Conservation (phyloP, 1,140 invertebrate species). For the Periplaneta americana region DNA sequence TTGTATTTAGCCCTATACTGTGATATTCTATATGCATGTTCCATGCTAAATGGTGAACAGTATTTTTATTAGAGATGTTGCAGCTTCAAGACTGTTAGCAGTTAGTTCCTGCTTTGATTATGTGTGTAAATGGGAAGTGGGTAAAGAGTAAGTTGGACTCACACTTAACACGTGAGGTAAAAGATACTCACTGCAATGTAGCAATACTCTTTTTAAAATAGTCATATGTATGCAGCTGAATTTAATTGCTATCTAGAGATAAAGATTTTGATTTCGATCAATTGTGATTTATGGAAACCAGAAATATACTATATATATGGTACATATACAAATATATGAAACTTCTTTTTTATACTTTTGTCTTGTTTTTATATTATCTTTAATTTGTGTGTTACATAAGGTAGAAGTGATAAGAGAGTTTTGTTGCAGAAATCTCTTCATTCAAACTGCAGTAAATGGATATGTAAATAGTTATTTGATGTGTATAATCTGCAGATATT, state of each 20-base stretch:
- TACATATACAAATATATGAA: too few relatives aligned
- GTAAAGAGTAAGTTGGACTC: not conserved
- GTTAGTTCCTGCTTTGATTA: not conserved
- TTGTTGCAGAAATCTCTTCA: not conserved
- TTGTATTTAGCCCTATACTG: not conserved
- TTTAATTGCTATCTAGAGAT: not conserved
- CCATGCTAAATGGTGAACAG: not conserved
- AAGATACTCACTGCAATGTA: not conserved
- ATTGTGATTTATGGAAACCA: not conserved
- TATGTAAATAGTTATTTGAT: not conserved
- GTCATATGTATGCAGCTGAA: not conserved
- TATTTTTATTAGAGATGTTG: not conserved
- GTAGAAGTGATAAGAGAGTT: not conserved
- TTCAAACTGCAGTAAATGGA: not conserved
- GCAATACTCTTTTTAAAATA: not conserved
- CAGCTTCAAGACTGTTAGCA: not conserved
- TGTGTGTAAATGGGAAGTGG: not conserved
- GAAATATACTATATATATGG: not conserved
- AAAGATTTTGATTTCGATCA: not conserved
- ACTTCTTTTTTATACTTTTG: not conserved
- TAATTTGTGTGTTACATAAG: not conserved
- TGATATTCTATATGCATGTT: not conserved
- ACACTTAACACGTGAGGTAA: not conserved
- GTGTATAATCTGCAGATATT: not conserved
- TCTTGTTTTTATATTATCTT: not conserved